Evolutionary conservation across 2,888 invertebrate genomes (phyloP).

Genomic region (Portevinia maculata): DNA sequence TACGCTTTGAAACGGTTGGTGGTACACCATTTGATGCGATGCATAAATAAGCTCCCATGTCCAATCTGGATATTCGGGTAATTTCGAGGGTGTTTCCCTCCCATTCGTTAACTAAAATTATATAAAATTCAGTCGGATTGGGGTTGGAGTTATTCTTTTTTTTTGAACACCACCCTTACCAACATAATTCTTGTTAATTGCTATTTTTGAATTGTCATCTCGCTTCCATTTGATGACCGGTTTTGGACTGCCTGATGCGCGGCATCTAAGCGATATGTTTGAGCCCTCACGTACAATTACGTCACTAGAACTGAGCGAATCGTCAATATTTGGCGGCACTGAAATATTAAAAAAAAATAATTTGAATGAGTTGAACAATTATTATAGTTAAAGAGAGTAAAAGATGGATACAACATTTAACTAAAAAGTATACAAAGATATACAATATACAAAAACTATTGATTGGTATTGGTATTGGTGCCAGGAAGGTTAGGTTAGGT

Average conservation of each 20-base stretch:
- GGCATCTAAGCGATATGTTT: constrained; percentile 94
- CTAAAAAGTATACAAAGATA: no score
- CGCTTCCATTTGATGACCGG: constrained; percentile 96
- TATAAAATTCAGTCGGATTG: constrained; percentile 1
- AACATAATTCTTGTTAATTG: constrained; percentile 92
- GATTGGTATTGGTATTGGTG: no score
- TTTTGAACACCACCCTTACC: constrained; percentile 84
- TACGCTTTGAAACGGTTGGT: constrained; percentile 94
- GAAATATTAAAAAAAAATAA: constrained; percentile 75
- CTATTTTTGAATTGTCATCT: constrained; percentile 93
- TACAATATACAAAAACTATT: no score
- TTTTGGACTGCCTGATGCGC: constrained; percentile 93
- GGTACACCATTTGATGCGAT: constrained; percentile 95
- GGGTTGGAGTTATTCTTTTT: constrained; percentile 6
- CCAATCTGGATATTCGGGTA: constrained; percentile 92
- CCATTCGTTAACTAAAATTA: constrained; percentile 89
- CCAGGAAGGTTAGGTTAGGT: no score
- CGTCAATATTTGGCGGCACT: constrained; percentile 97
- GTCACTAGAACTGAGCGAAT: constrained; percentile 93
- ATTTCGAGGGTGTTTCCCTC: constrained; percentile 93
- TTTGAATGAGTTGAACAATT: constrained; percentile 53
- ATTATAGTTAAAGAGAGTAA: neutral
- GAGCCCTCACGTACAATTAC: constrained; percentile 94
- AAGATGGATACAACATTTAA: neutral
- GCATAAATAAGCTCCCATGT: constrained; percentile 96